Base-by-base conservation (phyloP, 2,797 vertebrate species). In the Eupleurogrammus muticus region DNA sequence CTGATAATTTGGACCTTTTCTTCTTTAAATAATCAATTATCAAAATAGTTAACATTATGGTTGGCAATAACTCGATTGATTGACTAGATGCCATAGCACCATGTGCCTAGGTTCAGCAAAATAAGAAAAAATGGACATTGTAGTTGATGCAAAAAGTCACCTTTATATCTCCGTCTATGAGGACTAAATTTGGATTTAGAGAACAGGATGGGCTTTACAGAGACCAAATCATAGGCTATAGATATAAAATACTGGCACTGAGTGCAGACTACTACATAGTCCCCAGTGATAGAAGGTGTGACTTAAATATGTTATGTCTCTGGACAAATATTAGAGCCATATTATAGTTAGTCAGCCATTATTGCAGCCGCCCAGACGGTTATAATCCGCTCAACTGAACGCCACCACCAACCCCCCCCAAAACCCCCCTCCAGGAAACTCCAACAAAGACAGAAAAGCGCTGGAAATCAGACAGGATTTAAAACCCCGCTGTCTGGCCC, bases 311-410 rank as follows among this genome's bases (percentile, higher is more conserved):
- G 19, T 35, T 17, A 32, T 19, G 54, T 20, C 38, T 70, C 38
- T 54, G 23, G 19, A 47, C 12, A 14, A 63, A 77, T 60, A 73
- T 42, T 2, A 64, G 23, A 70, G 47, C 28, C 70, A 72, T 59
- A 71, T 72, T 11, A 65, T 54, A 65, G 48, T 19, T 8, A 51
- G 55, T 54, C 36, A 61, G 70, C 13, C 36, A 51, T 75, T 80
- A 81, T 65, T 82, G 49, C 76, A 65, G 78, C 44, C 59, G n/a
- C 44, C 80, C 87, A 90, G 89, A 93, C 89, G 66, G 79, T 73
- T 81, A 71, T 92, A 91, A 92, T 90, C 90, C 81, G 79, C 80
- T 89, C 89, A 85, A 51, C 70, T 51, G 54, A 75, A 77, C 59
- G 47, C 75, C 72, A 54, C 70, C 74, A 58, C 46, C 28, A 28